Conservation (phyloP, 2,113 vertebrate genomes). For the Leucosticte australis region DNA sequence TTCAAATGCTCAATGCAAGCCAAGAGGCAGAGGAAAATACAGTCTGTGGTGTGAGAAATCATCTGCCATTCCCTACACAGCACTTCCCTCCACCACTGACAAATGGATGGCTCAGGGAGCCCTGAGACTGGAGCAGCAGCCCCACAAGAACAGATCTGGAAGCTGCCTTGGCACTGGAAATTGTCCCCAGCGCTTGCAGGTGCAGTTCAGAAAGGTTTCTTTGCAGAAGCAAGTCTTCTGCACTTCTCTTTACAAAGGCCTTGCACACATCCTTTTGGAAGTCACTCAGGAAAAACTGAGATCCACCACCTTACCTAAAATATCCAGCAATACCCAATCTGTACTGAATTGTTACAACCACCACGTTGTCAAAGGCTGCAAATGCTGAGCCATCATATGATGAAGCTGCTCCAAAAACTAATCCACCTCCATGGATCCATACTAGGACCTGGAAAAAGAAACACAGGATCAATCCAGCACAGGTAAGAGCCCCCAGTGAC, state of each 20-base stretch:
- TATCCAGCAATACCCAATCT: conserved; percentile 82
- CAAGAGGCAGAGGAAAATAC: neutral
- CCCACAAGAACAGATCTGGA: neutral
- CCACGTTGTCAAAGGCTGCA: conserved; percentile 79
- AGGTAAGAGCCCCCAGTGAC: neutral
- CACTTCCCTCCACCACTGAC: neutral
- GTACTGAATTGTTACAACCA: conserved; percentile 84
- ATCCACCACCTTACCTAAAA: conserved; percentile 74
- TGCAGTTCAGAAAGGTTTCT: neutral
- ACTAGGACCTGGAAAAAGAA: conserved; percentile 79
- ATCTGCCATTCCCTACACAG: neutral
- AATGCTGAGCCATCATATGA: conserved; percentile 76
- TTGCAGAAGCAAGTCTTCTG: neutral
- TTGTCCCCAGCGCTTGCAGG: neutral
- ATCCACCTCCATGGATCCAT: conserved; percentile 84
- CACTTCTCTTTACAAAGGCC: neutral
- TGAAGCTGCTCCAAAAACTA: conserved; percentile 70
- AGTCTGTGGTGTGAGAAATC: neutral
- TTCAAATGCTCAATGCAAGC: neutral
- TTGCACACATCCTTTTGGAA: neutral
- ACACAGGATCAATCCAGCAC: neutral
- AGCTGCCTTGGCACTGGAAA: neutral
- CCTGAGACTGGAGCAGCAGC: neutral
- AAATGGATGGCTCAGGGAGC: neutral
- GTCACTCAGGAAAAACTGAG: neutral